Evolutionary conservation across 2,797 vertebrate species (phyloP), one percentile per base, ranked within the genome.

Genomic region (Clarias fuscus): DNA sequence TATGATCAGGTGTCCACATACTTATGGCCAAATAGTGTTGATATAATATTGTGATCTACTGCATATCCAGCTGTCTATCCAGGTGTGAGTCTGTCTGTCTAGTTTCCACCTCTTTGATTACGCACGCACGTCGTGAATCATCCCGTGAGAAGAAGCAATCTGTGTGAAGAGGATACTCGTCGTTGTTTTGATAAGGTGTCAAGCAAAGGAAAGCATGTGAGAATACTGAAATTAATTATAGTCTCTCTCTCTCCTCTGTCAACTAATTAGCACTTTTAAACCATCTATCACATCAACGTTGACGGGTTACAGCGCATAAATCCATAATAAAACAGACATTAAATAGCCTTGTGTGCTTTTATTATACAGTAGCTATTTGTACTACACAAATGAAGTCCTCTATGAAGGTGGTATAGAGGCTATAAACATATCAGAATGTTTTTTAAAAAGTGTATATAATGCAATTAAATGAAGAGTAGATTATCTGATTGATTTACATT

Each of bases 251-350:
- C 37, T 87, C 15, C 78, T 86, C 72, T 48, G 72, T 65, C 58
- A 76, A 67, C 79, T 77, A 90, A 86, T 88, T 86, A 90, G 67
- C 70, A 24, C 75, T 40, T 85, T 81, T 77, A 68, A 56, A 73
- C 43, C 83, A 81, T 82, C 83, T 85, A 67, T 75, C 86, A 80
- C 27, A 84, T 87, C 65, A 71, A 18, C 15, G 68, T 58, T 53
- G 20, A 83, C 56, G 53, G 65, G 65, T 79, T 56, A 71, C 59
- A 27, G 58, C 62, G 70, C 78, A 84, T 78, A 83, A 75, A 85
- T 83, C 15, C 77, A 71, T 64, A 76, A 83, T 82, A 82, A 86
- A 85, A 11, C 82, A 81, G 67, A 79, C 18, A 48, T 48, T 62
- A 84, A 64, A 67, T 18, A 10, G 15, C 17, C n/a, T 65, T 65